These are phyloP conservation scores for Sussaba pulchella DNA, from an alignment of 2,888 invertebrate species.

Conservation along the genomic window DNA sequence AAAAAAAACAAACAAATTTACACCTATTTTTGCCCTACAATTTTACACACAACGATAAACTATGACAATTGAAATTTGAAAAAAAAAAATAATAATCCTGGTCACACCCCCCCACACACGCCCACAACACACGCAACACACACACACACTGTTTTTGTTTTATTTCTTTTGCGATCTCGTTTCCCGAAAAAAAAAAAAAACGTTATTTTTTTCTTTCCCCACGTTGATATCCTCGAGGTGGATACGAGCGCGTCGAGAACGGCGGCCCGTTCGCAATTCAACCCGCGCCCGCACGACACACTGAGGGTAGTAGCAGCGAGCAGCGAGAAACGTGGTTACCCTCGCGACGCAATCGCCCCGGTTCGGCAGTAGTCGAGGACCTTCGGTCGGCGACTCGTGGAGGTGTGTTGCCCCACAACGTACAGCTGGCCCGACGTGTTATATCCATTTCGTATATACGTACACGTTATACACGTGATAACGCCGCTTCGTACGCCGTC, in stretches of 20 bases:
- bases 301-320: slow-evolving; percentile 74
- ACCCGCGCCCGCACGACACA: slow-evolving; percentile 78
- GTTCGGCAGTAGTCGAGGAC: slow-evolving; percentile 70
- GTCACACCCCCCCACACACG: too few relatives aligned
- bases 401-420: slow-evolving; percentile 47
- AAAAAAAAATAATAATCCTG: background rate
- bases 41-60: slow-evolving; percentile 19
- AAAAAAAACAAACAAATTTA: background rate
- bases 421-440: background rate
- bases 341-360: slow-evolving; percentile 75
- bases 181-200: background rate
- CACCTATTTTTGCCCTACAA: background rate
- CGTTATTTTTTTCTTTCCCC: background rate
- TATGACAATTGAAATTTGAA: background rate
- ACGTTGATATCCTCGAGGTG: slow-evolving; percentile 20
- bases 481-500: slow-evolving; percentile 64
- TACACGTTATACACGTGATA: slow-evolving; percentile 47
- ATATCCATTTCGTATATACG: background rate
- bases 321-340: slow-evolving; percentile 78
- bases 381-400: slow-evolving; percentile 60
- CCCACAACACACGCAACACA: background rate
- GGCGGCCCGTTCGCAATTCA: slow-evolving; percentile 76
- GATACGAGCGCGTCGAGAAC: slow-evolving; percentile 68
- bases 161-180: background rate
- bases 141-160: background rate